phyloP scores from a whole-genome alignment of 2,113 vertebrate species.

The Charina bottae region DNA sequence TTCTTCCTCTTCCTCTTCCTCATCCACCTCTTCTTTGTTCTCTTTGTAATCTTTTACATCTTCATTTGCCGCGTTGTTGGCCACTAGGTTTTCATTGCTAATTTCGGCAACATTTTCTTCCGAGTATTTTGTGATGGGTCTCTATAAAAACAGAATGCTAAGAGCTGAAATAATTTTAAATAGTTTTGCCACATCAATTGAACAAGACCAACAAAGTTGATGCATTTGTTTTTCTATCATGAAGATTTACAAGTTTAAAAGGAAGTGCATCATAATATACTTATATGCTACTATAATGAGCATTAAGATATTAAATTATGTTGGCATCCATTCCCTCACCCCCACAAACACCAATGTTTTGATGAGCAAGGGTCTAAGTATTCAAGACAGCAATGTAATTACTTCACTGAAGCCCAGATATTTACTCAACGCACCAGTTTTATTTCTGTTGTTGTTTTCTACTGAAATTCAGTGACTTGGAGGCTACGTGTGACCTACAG shows the following conservation, averaged over 20 bases:
- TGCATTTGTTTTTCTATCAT: not conserved
- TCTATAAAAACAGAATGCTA: constrained; percentile 68
- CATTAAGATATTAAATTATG: not conserved
- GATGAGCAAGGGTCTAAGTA: not conserved
- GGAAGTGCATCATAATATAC: not conserved
- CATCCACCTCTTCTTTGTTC: constrained; percentile 53
- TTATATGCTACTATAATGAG: not conserved
- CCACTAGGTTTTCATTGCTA: fast-evolving
- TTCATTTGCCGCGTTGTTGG: not conserved
- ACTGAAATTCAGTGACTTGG: not conserved
- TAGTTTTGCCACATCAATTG: constrained; percentile 6
- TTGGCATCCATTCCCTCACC: not conserved
- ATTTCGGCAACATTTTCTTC: not conserved
- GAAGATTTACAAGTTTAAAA: not conserved
- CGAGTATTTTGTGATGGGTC: constrained; percentile 23
- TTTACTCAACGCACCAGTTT: not conserved
- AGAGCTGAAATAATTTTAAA: constrained; percentile 45
- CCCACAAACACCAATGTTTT: not conserved
- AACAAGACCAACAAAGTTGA: fast-evolving
- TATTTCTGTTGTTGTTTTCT: no score
- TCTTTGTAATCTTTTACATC: constrained; percentile 1
- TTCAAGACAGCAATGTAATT: not conserved
- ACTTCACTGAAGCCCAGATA: not conserved
- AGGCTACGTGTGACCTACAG: not conserved
- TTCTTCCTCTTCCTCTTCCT: constrained; percentile 59